Evolutionary conservation across 2,113 vertebrate genomes (phyloP), one percentile per base, ranked within the genome.

Genomic region (Atrichornis clamosus): DNA sequence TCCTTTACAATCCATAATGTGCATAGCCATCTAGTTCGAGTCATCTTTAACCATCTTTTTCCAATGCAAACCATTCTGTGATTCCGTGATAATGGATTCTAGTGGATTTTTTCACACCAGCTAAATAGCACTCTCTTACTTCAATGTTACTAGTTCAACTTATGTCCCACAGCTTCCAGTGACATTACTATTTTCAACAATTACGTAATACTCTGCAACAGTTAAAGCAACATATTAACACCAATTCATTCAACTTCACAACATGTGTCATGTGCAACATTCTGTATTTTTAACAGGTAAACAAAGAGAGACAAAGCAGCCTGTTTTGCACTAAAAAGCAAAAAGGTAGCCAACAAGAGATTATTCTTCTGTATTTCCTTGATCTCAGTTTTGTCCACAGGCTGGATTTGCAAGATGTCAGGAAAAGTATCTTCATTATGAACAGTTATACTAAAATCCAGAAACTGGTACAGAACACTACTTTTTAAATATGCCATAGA

Each of bases 401-500:
- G 42, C 21, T 23, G 27, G 13, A 65, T 67, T 58, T 65, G 19
- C 55, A 77, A 50, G 30, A 58, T 9, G 21, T 26, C 62, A 76
- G 14, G 39, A 52, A 72, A 91, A 89, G 18, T 19, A 60, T 17
- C 35, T 75, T 65, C 9, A 44, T 39, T 89, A 70, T 50, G 8
- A 90, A 77, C 27, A 44, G 21, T 67, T 28, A 26, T 4, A 41
- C 8, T 13, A 6, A 62, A 73, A 80, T 47, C 62, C 62, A 94
- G 69, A 75, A 74, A 70, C 7, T 37, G 15, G 24, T 50, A 55
- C 0, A 62, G n/a, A 83, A 76, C 2, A 16, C 18, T 41, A 44
- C 37, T 68, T 37, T 28, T 63, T 64, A 76, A 69, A 49, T 14
- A 73, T 0, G 0, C 3, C 1, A 2, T 2, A 44, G 33, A 80